Conservation (phyloP, 53 echinoderm and acorn worm species). For the Mesocentrotus franciscanus region DNA sequence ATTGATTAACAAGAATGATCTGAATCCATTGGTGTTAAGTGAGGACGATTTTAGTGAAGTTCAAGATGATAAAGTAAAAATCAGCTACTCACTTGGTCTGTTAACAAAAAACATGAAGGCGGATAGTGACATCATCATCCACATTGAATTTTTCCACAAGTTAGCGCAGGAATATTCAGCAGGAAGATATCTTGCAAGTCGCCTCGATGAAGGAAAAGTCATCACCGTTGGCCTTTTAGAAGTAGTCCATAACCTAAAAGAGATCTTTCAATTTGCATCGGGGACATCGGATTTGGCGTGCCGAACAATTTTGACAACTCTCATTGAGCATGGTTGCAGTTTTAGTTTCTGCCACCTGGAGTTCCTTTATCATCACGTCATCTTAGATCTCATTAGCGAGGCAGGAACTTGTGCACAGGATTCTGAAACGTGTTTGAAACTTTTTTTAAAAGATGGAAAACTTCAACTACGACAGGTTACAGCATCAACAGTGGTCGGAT, state of each 20-base stretch:
- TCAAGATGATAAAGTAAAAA: not conserved
- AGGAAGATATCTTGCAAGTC: conserved; percentile 29
- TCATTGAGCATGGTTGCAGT: not conserved
- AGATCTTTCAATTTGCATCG: conserved; percentile 21
- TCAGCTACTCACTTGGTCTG: conserved; percentile 8
- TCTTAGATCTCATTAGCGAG: conserved; percentile 12
- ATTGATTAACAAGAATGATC: not conserved
- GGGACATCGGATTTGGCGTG: conserved; percentile 6
- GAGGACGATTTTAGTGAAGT: conserved; percentile 16
- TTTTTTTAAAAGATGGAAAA: conserved; percentile 12
- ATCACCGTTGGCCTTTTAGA: not conserved
- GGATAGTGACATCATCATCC: not conserved
- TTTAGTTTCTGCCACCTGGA: not conserved
- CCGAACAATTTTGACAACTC: not conserved
- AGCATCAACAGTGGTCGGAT: conserved; percentile 35
- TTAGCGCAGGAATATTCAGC: conserved; percentile 31
- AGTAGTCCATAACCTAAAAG: not conserved
- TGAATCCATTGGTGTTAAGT: not conserved
- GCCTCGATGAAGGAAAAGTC: not conserved
- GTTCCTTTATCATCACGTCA: not conserved
- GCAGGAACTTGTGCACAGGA: not conserved
- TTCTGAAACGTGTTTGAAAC: not conserved
- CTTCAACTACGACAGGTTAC: not conserved
- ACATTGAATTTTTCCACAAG: conserved; percentile 40
- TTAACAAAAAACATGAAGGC: not conserved